phyloP scores from a whole-genome alignment of 2,888 invertebrate species.

The Leptinotarsa rubiginosa region DNA sequence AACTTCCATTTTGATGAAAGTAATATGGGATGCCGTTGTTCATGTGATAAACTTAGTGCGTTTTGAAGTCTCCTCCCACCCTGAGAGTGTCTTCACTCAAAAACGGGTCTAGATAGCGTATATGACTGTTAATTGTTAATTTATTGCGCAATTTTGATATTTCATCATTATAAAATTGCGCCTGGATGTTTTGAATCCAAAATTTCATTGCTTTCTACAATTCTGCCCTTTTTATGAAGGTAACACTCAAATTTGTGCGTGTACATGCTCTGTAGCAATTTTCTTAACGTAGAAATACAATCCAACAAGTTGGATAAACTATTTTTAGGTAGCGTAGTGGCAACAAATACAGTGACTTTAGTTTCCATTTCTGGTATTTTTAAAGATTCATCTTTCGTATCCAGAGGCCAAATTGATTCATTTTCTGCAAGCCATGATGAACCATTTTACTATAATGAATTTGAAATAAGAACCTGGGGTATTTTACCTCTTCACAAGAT shows the following conservation, averaged over 20 bases:
- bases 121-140: not conserved
- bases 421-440: not conserved
- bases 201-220: not conserved
- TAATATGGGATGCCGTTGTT: not conserved
- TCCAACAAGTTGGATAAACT: too few species aligned
- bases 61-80: not conserved
- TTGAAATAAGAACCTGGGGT: not conserved
- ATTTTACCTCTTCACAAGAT: not conserved
- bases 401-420: not conserved
- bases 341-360: too few species aligned
- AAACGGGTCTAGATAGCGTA: not conserved
- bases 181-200: not conserved
- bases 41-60: not conserved
- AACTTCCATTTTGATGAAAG: not conserved
- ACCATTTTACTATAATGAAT: not conserved
- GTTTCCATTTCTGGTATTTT: too few species aligned
- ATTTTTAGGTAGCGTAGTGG: too few species aligned
- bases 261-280: too few species aligned
- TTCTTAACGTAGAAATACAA: too few species aligned
- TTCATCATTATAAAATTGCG: not conserved
- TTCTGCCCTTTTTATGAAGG: not conserved
- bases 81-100: not conserved
- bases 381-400: too few species aligned
- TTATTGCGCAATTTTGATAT: not conserved
- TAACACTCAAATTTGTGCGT: too few species aligned